Conservation (phyloP, 2,113 vertebrate species). For the Python bivittatus region DNA sequence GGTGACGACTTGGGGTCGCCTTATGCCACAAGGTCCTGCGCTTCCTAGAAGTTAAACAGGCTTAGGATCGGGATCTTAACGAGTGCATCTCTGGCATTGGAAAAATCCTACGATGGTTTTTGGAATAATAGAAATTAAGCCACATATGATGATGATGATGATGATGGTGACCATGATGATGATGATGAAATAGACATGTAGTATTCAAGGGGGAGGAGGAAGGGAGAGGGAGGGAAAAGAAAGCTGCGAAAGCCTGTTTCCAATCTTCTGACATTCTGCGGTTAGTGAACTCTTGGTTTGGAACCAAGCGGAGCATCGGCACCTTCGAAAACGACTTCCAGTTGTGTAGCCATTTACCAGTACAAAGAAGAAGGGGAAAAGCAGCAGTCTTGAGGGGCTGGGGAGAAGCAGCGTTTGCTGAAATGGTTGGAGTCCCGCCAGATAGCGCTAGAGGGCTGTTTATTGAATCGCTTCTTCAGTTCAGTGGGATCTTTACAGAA, state of each 20-base stretch:
- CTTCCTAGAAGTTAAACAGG: neutral
- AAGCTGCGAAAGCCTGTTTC: neutral
- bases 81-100: neutral
- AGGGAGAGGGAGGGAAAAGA: neutral
- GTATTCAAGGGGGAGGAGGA: neutral
- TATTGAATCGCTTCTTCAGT: constrained; percentile 63
- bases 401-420: neutral
- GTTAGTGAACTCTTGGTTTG: neutral
- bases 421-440: constrained; percentile 79
- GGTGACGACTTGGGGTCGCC: neutral
- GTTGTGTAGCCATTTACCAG: neutral
- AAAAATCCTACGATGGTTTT: neutral
- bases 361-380: neutral
- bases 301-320: neutral
- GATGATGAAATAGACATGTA: neutral
- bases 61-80: neutral
- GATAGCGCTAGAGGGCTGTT: constrained; percentile 92
- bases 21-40: neutral
- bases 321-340: neutral
- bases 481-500: constrained; percentile 2
- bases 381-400: neutral
- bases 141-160: neutral
- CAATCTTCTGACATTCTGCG: neutral
- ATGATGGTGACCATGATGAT: no score
- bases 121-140: neutral